Percentiles rank a stretch among this genome's conserved stretches.
Evolutionary conservation across 2,888 invertebrate species (phyloP).

Genomic region (Portevinia maculata): DNA sequence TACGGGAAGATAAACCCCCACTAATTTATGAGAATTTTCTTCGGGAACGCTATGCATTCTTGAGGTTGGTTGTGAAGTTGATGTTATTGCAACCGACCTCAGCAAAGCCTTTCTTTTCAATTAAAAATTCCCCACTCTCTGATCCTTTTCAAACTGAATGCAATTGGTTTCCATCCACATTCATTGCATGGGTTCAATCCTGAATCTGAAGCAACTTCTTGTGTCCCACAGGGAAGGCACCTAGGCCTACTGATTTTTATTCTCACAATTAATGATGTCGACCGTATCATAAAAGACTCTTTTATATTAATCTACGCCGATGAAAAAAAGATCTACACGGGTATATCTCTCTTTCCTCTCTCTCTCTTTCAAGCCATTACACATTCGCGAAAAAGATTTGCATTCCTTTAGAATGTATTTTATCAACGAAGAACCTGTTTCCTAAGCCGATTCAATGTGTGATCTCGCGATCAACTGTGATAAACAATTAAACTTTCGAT

Average conservation of each 20-base stretch:
- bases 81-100: no score
- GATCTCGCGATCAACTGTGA: neutral
- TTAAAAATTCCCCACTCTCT: no score
- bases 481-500: neutral
- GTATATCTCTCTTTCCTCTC: no score
- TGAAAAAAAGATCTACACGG: neutral
- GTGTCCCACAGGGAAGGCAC: neutral
- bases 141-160: no score
- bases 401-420: neutral
- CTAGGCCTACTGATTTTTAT: neutral
- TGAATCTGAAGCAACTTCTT: neutral
- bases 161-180: no score
- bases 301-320: neutral
- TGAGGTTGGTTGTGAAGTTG: no score
- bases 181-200: no score
- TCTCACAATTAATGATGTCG: slow-evolving; percentile 6
- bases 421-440: neutral
- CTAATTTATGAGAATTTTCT: no score
- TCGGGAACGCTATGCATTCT: no score
- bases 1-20: no score
- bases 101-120: no score
- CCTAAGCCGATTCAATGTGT: neutral
- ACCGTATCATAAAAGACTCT: neutral
- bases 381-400: neutral
- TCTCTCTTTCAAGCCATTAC: neutral